These are phyloP conservation scores for Triplophysa yarkandensis DNA, from an alignment of 2,797 vertebrate genomes.

Conservation along the genomic window DNA sequence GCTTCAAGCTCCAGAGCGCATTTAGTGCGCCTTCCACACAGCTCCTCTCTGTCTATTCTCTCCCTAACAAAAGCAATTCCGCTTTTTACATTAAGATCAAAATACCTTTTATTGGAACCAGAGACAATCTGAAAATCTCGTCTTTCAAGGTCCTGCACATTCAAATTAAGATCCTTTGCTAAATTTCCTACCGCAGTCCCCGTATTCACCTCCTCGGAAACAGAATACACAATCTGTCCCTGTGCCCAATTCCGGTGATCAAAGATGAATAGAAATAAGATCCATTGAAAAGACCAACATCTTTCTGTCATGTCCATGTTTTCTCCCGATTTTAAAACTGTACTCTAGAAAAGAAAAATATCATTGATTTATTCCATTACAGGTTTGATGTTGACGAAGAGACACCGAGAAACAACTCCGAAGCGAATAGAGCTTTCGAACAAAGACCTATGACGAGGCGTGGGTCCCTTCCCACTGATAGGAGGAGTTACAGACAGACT, in stretches of 20 bases:
- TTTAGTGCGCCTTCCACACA: constrained; percentile 67
- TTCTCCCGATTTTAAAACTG: background rate
- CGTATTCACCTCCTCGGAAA: constrained; percentile 82
- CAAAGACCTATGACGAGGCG: constrained; percentile 36
- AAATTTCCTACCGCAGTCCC: constrained; percentile 86
- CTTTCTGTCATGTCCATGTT: background rate
- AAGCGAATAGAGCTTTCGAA: background rate
- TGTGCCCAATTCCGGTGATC: constrained; percentile 46
- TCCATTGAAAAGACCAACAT: background rate
- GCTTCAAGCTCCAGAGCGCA: constrained; percentile 75
- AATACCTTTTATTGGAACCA: constrained; percentile 74
- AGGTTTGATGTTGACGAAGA: background rate
- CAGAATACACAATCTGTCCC: constrained; percentile 78
- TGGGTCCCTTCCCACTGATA: constrained; percentile 13
- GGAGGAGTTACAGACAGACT: constrained; percentile 19
- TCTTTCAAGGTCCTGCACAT: constrained; percentile 78
- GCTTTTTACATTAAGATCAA: constrained; percentile 72
- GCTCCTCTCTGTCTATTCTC: constrained; percentile 72
- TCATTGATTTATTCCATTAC: background rate
- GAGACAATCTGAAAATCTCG: constrained; percentile 80
- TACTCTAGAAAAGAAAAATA: background rate
- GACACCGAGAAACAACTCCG: background rate
- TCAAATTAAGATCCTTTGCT: constrained; percentile 81
- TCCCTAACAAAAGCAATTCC: constrained; percentile 74
- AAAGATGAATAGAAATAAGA: background rate